Evolutionary conservation across 1,140 invertebrate genomes (phyloP).

Genomic region (Drosophila obscura): DNA sequence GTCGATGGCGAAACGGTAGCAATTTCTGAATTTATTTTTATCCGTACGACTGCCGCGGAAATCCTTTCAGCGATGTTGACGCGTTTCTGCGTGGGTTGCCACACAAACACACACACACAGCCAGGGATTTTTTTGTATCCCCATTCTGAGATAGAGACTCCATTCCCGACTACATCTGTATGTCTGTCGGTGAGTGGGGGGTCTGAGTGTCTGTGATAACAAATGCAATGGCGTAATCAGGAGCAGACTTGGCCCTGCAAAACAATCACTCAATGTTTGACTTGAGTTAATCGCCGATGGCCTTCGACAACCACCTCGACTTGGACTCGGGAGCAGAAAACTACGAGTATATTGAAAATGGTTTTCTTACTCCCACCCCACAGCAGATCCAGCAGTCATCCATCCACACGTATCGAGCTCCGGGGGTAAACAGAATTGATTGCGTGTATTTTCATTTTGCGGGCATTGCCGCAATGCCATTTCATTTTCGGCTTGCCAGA

Average conservation of each 20-base stretch:
- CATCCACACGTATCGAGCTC: conserved; percentile 38
- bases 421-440: conserved; percentile 76
- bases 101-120: conserved; percentile 11
- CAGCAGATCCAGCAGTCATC: background rate
- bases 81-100: conserved; percentile 58
- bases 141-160: background rate
- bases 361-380: background rate
- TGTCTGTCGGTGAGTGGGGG: background rate
- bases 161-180: conserved; percentile 6
- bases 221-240: conserved; percentile 76
- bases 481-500: conserved; percentile 59
- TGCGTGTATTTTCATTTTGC: conserved; percentile 76
- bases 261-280: conserved; percentile 81
- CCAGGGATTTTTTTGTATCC: conserved; percentile 27
- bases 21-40: conserved; percentile 82
- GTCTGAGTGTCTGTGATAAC: conserved; percentile 61
- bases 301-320: conserved; percentile 57
- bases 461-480: conserved; percentile 61
- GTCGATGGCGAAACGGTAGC: conserved; percentile 66
- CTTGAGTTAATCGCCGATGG: conserved; percentile 79
- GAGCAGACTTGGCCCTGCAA: conserved; percentile 66
- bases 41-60: conserved; percentile 74
- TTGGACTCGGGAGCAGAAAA: conserved; percentile 13
- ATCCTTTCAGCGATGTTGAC: conserved; percentile 71
- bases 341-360: conserved; percentile 28